These are phyloP conservation scores for Diadumene lineata DNA, from an alignment of 92 coral and sea anemone species.

Conservation along the genomic window DNA sequence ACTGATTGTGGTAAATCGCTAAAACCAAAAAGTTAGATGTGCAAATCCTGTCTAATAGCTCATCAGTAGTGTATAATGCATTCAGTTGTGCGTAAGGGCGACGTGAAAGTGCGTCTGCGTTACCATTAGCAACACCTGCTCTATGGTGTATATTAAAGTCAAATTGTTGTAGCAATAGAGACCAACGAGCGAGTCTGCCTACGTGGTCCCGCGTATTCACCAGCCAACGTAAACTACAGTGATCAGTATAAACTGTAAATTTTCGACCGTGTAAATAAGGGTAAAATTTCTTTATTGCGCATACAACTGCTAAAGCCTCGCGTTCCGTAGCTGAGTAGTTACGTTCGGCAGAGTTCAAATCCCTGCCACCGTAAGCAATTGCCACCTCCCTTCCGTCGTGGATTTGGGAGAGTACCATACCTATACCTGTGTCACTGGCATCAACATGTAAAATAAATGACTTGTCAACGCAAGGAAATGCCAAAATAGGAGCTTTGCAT, in stretches of 20 bases:
- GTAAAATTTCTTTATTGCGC: slow-evolving; percentile 42
- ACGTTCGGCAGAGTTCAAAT: slow-evolving; percentile 39
- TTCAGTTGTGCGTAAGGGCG: slow-evolving; percentile 23
- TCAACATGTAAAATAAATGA: slow-evolving; percentile 34
- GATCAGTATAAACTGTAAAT: slow-evolving; percentile 49
- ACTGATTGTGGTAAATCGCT: slow-evolving; percentile 7
- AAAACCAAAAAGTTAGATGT: background rate
- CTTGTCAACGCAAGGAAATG: slow-evolving; percentile 40
- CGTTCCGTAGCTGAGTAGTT: slow-evolving; percentile 55
- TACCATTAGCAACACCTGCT: slow-evolving; percentile 33
- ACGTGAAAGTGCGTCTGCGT: slow-evolving; percentile 54
- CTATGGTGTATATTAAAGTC: slow-evolving; percentile 49
- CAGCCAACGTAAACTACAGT: slow-evolving; percentile 46
- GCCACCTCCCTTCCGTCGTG: slow-evolving; percentile 45
- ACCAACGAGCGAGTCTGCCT: slow-evolving; percentile 54
- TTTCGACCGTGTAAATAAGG: slow-evolving; percentile 38
- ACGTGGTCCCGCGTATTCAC: slow-evolving; percentile 33
- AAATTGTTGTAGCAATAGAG: slow-evolving; percentile 40
- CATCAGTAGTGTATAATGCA: slow-evolving; percentile 22
- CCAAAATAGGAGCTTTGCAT: slow-evolving; percentile 44
- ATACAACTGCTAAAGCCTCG: slow-evolving; percentile 52
- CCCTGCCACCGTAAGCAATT: slow-evolving; percentile 49
- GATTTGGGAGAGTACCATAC: slow-evolving; percentile 38
- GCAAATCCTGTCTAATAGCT: background rate
- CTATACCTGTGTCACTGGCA: slow-evolving; percentile 37